Percentiles rank a stretch among this genome's conserved stretches.
Evolutionary conservation across 2,888 invertebrate genomes (phyloP).

Genomic region (Rhogogaster chlorosoma): DNA sequence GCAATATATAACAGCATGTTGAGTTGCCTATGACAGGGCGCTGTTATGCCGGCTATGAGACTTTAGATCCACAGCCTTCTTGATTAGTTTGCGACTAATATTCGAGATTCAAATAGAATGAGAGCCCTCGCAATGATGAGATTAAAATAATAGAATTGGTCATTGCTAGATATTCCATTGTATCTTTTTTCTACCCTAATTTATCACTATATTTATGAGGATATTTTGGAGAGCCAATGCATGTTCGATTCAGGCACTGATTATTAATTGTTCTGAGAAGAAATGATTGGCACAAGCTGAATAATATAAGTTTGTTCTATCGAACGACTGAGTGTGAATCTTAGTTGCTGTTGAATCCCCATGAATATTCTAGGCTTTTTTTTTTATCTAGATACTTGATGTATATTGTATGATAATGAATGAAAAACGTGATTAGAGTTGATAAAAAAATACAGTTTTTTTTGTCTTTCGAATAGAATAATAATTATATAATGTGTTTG

Average conservation of each 20-base stretch:
- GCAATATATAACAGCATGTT: neutral
- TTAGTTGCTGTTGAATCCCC: neutral
- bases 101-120: neutral
- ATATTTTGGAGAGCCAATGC: neutral
- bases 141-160: neutral
- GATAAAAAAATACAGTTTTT: neutral
- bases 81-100: neutral
- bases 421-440: neutral
- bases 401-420: neutral
- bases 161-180: neutral
- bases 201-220: neutral
- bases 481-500: constrained; percentile 17
- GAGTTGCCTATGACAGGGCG: neutral
- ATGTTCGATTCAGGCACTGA: neutral
- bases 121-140: neutral
- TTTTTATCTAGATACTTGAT: neutral
- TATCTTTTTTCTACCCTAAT: neutral
- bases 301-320: neutral
- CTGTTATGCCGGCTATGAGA: neutral
- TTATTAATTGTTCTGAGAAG: neutral
- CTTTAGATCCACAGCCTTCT: neutral
- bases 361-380: neutral
- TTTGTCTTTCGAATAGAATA: constrained; percentile 2
- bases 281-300: neutral
- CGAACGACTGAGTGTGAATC: neutral